phyloP scores from a whole-genome alignment of 2,113 vertebrate genomes.

The Gambusia holbrooki region DNA sequence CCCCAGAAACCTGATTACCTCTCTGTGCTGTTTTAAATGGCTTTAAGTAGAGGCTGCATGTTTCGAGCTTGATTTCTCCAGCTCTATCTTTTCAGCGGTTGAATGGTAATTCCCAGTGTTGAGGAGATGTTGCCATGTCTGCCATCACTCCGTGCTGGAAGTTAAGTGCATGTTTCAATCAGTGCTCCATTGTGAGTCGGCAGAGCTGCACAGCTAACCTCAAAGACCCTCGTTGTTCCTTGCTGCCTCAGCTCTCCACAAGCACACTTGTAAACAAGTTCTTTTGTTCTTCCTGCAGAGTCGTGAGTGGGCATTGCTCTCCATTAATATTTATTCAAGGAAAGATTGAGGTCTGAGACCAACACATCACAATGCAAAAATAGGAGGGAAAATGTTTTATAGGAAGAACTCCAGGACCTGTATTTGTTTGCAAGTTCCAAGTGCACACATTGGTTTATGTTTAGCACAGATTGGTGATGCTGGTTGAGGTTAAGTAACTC shows the following conservation, averaged over 20 bases:
- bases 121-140: conserved; percentile 28
- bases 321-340: conserved; percentile 74
- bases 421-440: conserved; percentile 17
- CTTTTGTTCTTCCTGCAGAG: conserved; percentile 61
- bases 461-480: background rate
- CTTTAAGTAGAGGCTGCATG: conserved; percentile 69
- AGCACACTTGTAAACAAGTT: conserved; percentile 68
- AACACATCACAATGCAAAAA: conserved; percentile 42
- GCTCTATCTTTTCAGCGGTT: conserved; percentile 13
- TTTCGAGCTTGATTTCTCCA: conserved; percentile 59
- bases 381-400: conserved; percentile 41
- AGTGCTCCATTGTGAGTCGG: conserved; percentile 65
- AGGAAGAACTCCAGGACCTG: conserved; percentile 28
- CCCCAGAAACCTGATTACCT: conserved; percentile 78
- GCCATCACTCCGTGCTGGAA: conserved; percentile 24
- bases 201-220: conserved; percentile 41
- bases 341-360: conserved; percentile 38
- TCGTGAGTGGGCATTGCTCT: conserved; percentile 53
- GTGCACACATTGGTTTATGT: background rate
- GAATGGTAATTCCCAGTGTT: conserved; percentile 34
- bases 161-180: conserved; percentile 71
- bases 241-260: conserved; percentile 26
- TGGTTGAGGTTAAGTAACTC: background rate
- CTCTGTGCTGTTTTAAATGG: conserved; percentile 67
- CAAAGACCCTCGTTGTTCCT: conserved; percentile 32